phyloP scores from a whole-genome alignment of 2,797 vertebrate species.

The Cuniculus paca region DNA sequence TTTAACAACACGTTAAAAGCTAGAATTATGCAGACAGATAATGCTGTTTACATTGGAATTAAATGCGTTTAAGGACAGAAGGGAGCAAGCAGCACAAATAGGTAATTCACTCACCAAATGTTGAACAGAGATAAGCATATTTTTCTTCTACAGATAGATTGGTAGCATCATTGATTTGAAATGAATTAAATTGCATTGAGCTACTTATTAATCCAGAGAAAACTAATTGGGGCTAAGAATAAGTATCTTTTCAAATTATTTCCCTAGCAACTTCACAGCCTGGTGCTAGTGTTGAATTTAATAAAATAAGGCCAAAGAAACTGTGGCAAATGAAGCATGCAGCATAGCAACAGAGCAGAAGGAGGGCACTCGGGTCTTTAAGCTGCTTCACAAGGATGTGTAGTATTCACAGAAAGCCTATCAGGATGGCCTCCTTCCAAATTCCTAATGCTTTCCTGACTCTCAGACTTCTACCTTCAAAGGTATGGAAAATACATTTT shows the following conservation, averaged over 20 bases:
- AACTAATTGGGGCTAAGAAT: slow-evolving; percentile 23
- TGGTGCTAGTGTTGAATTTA: slow-evolving; percentile 56
- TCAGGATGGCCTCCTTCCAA: neutral
- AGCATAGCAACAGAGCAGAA: slow-evolving; percentile 20
- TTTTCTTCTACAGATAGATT: slow-evolving; percentile 65
- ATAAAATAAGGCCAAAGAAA: slow-evolving; percentile 49
- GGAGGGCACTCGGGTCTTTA: neutral
- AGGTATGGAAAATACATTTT: neutral
- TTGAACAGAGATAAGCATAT: slow-evolving; percentile 67
- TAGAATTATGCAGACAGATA: slow-evolving; percentile 16
- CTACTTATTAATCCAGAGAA: slow-evolving; percentile 72
- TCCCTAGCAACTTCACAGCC: slow-evolving; percentile 69
- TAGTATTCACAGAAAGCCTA: neutral
- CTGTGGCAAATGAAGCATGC: slow-evolving; percentile 26
- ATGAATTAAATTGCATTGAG: slow-evolving; percentile 69
- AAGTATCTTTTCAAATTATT: slow-evolving; percentile 65
- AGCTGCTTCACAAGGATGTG: neutral
- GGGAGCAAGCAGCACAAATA: slow-evolving; percentile 18
- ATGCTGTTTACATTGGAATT: slow-evolving; percentile 68
- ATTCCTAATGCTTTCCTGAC: neutral
- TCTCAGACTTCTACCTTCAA: neutral
- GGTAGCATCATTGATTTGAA: slow-evolving; percentile 71
- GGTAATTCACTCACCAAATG: slow-evolving; percentile 34
- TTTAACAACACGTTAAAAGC: neutral
- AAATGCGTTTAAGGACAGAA: slow-evolving; percentile 55